Percentiles rank a stretch among this genome's conserved stretches.
Conservation (phyloP, 2,888 invertebrate genomes). For the Lasioglossum figueresi region DNA sequence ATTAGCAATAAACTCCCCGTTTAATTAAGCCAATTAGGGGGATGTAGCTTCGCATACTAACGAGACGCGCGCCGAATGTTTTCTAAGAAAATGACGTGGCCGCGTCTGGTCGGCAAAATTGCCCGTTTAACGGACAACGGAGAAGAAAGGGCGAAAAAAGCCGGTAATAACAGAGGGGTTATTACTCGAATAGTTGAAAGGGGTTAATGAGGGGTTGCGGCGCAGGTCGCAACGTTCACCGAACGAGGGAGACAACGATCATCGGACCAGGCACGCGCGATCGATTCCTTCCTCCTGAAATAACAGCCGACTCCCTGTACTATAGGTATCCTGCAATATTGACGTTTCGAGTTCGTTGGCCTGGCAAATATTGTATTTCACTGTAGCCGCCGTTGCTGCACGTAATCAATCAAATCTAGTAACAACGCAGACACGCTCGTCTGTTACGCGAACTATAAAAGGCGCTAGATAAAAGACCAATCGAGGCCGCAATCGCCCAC, state of each 20-base stretch:
- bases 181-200: slow-evolving; percentile 68
- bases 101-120: slow-evolving; percentile 48
- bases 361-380: slow-evolving; percentile 41
- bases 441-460: slow-evolving; percentile 1
- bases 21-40: slow-evolving; percentile 72
- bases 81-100: slow-evolving; percentile 71
- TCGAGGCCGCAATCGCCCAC: too few species aligned
- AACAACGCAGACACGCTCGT: background rate
- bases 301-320: slow-evolving; percentile 33
- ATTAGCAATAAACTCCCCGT: slow-evolving; percentile 62
- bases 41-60: slow-evolving; percentile 61
- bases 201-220: slow-evolving; percentile 76
- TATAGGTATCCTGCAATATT: slow-evolving; percentile 38
- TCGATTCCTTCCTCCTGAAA: slow-evolving; percentile 56
- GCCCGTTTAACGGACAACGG: slow-evolving; percentile 55
- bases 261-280: slow-evolving; percentile 51
- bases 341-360: slow-evolving; percentile 53
- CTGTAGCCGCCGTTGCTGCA: slow-evolving; percentile 10
- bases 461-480: too few species aligned
- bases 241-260: slow-evolving; percentile 50
- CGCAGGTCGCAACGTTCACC: slow-evolving; percentile 56
- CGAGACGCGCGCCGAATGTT: slow-evolving; percentile 63
- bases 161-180: slow-evolving; percentile 56
- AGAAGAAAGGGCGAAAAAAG: slow-evolving; percentile 31
- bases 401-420: slow-evolving; percentile 31